A percentile compares a stretch with the other conserved stretches of the same genome.
These are phyloP conservation scores for Dryocosmus kuriphilus DNA, from an alignment of 2,888 invertebrate genomes.

Conservation along the genomic window DNA sequence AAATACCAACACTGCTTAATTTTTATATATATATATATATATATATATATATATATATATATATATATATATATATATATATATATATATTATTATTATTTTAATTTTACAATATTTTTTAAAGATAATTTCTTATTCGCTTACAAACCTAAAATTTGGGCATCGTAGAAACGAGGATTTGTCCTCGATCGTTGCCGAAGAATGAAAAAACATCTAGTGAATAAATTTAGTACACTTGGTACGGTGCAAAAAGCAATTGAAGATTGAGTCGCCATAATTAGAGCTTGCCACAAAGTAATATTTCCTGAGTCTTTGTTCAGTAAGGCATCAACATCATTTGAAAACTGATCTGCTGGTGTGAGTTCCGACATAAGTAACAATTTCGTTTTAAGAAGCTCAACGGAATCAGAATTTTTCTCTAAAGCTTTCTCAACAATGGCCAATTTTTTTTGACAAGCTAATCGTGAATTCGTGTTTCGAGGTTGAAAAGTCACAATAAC, in stretches of 20 bases:
- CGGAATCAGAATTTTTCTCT: conserved; percentile 79
- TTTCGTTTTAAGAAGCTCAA: conserved; percentile 79
- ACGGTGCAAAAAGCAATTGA: conserved; percentile 83
- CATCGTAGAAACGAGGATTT: conserved; percentile 65
- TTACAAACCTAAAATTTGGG: conserved; percentile 66
- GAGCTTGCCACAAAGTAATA: conserved; percentile 78
- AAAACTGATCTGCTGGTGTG: conserved; percentile 82
- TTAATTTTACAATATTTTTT: background rate
- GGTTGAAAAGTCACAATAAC: conserved; percentile 58
- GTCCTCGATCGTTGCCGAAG: conserved; percentile 74
- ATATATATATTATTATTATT: too few species aligned
- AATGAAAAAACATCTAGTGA: conserved; percentile 78
- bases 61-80: too few species aligned
- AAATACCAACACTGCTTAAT: background rate
- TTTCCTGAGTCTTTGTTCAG: conserved; percentile 78
- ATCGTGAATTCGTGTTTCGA: conserved; percentile 57
- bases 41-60: too few species aligned
- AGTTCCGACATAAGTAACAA: conserved; percentile 78
- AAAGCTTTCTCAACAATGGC: conserved; percentile 83
- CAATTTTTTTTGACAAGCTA: conserved; percentile 80
- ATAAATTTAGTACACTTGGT: conserved; percentile 81
- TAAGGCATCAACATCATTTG: conserved; percentile 77
- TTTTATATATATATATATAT: too few species aligned
- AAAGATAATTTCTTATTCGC: background rate
- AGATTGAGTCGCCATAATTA: conserved; percentile 79